phyloP scores from a whole-genome alignment of 2,888 invertebrate species.

The Rhodophaea formosa region DNA sequence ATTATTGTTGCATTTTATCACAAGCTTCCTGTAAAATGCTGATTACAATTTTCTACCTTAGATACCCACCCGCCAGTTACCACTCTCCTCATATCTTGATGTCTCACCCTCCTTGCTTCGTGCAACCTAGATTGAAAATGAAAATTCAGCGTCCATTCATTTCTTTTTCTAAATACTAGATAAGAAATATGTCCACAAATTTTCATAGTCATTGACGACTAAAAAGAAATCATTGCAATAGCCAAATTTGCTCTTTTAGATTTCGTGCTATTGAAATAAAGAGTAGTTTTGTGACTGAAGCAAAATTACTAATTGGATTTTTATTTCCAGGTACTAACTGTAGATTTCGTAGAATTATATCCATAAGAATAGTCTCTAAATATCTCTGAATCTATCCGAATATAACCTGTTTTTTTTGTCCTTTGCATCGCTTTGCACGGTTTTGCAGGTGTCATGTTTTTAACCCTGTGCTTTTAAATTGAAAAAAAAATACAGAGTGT shows the following conservation, averaged over 20 bases:
- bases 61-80: constrained; percentile 80
- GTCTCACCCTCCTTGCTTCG: constrained; percentile 67
- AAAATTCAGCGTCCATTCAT: constrained; percentile 74
- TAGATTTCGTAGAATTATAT: constrained; percentile 3
- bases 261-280: not conserved
- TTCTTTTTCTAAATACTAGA: constrained; percentile 60
- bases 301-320: not conserved
- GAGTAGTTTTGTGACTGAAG: not conserved
- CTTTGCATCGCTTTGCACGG: too few relatives aligned
- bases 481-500: too few relatives aligned
- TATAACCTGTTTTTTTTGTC: too few relatives aligned
- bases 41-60: constrained; percentile 36
- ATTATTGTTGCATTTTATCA: not conserved
- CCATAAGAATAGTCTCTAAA: too few relatives aligned
- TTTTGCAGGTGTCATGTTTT: too few relatives aligned
- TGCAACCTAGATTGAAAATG: constrained; percentile 79
- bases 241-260: not conserved
- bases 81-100: constrained; percentile 65
- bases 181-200: constrained; percentile 64
- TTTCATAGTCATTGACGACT: constrained; percentile 48
- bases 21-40: constrained; percentile 21
- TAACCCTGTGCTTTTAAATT: too few relatives aligned
- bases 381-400: too few relatives aligned
- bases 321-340: not conserved
- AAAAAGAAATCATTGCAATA: constrained; percentile 23